Conservation (phyloP, 2,113 vertebrate genomes). For the Atlantisia rogersi region DNA sequence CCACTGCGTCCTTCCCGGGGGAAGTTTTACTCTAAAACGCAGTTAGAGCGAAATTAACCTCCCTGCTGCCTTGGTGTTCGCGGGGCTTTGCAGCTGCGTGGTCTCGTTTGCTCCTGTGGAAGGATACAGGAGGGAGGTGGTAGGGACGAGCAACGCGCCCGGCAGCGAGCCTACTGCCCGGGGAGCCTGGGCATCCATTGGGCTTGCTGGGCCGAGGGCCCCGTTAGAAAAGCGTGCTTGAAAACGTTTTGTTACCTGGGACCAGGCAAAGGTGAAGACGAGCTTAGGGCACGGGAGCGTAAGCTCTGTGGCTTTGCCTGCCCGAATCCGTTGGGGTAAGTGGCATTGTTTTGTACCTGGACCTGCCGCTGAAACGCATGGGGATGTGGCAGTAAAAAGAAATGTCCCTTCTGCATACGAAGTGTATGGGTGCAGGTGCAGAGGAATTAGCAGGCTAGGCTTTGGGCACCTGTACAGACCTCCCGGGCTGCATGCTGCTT, state of each 20-base stretch:
- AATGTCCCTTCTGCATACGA: too few species aligned
- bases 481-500: accelerated
- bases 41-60: accelerated
- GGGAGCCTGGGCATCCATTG: too few species aligned
- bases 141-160: accelerated
- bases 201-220: neutral
- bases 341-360: accelerated
- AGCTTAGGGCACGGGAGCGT: too few species aligned
- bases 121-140: accelerated
- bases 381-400: neutral
- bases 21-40: too few species aligned
- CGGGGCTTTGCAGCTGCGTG: accelerated
- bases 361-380: neutral
- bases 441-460: neutral
- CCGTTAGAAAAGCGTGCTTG: neutral
- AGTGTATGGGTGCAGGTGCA: neutral
- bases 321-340: accelerated
- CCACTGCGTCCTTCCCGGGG: neutral
- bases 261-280: neutral
- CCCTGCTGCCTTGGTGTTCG: accelerated
- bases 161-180: accelerated
- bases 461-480: neutral
- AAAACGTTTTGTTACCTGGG: neutral
- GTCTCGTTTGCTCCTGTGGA: accelerated
- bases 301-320: neutral